Percentiles rank a stretch among this genome's conserved stretches.
These are phyloP conservation scores for Athalia circularis DNA, from an alignment of 2,888 invertebrate species.

Conservation along the genomic window DNA sequence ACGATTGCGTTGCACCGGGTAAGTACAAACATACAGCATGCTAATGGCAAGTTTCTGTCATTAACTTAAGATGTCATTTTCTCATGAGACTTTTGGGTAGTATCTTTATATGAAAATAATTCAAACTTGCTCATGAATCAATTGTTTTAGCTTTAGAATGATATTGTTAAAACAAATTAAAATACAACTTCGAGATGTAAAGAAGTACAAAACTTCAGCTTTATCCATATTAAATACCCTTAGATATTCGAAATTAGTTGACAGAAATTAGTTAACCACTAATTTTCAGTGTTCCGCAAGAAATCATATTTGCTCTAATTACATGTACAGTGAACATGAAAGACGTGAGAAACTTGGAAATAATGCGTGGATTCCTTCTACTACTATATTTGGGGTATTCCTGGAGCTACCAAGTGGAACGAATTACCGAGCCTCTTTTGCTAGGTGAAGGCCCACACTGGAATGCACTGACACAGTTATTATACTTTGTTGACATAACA, in stretches of 20 bases:
- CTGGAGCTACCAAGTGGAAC: slow-evolving; percentile 64
- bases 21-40: background rate
- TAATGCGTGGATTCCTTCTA: slow-evolving; percentile 16
- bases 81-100: too few relatives aligned
- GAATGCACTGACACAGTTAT: slow-evolving; percentile 78
- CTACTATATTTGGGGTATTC: background rate
- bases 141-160: too few relatives aligned
- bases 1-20: background rate
- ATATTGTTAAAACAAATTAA: too few relatives aligned
- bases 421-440: slow-evolving; percentile 75
- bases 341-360: slow-evolving; percentile 6
- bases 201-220: too few relatives aligned
- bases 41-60: background rate
- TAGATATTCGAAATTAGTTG: too few relatives aligned
- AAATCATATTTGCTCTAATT: background rate
- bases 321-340: background rate
- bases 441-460: slow-evolving; percentile 86
- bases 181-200: too few relatives aligned
- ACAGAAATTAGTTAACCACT: too few relatives aligned
- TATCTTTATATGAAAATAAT: too few relatives aligned
- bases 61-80: background rate
- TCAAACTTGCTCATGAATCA: too few relatives aligned
- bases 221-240: too few relatives aligned
- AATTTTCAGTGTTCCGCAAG: too few relatives aligned
- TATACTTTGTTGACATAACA: slow-evolving; percentile 82